Evolutionary conservation across 2,888 invertebrate genomes (phyloP).

Genomic region (Dicycla oo): DNA sequence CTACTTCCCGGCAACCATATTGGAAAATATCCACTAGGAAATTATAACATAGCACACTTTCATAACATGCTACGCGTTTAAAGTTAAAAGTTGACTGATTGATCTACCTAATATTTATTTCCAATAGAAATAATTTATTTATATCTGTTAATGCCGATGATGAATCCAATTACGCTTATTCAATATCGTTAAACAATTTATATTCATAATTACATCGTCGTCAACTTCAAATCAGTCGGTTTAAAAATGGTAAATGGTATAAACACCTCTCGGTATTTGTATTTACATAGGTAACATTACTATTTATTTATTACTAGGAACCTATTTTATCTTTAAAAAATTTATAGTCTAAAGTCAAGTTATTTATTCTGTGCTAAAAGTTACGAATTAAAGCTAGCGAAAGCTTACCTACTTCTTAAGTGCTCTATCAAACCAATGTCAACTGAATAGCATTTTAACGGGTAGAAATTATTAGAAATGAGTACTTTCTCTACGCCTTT

Average conservation of each 20-base stretch:
- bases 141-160: background rate
- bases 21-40: background rate
- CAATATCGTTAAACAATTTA: slow-evolving; percentile 1
- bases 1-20: background rate
- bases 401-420: slow-evolving; percentile 22
- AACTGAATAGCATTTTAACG: slow-evolving; percentile 17
- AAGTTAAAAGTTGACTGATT: slow-evolving; percentile 17
- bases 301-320: too few relatives aligned
- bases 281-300: background rate
- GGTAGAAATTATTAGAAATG: slow-evolving; percentile 19
- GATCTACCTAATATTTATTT: slow-evolving; percentile 8
- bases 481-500: slow-evolving; percentile 56
- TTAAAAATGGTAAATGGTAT: background rate
- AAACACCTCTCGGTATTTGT: background rate
- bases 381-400: slow-evolving; percentile 1
- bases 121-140: background rate
- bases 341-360: background rate
- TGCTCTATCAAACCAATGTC: slow-evolving; percentile 19
- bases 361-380: slow-evolving; percentile 19
- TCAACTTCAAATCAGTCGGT: background rate
- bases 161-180: slow-evolving; percentile 5
- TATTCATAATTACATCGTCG: background rate
- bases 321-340: background rate
- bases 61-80: background rate
- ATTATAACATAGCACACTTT: background rate